These are phyloP conservation scores for Bos taurus DNA, from an alignment of 2,113 vertebrate species.

Conservation along the genomic window DNA sequence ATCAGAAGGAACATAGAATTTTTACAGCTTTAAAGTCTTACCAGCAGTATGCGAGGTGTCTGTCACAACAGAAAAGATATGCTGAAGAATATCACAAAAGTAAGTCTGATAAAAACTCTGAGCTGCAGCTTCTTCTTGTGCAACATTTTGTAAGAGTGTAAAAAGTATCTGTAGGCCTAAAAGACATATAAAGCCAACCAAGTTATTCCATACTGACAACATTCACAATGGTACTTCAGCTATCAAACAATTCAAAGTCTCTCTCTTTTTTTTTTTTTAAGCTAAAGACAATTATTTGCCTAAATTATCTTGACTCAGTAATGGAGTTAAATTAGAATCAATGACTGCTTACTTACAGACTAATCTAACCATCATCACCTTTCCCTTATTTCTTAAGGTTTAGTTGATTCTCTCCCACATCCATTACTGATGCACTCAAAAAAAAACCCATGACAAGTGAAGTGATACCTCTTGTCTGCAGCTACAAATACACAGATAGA, in stretches of 20 bases:
- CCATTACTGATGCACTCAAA: neutral
- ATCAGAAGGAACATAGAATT: neutral
- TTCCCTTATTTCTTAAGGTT: neutral
- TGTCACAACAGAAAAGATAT: conserved; percentile 99
- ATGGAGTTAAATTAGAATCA: neutral
- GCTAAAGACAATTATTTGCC: neutral
- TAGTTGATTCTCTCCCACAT: neutral
- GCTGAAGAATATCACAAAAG: conserved; percentile 97
- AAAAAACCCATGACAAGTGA: neutral
- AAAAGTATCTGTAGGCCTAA: conserved; percentile 97
- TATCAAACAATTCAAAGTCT: neutral
- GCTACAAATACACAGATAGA: neutral
- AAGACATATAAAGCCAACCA: neutral
- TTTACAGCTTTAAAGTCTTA: conserved; percentile 71
- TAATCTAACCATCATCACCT: neutral
- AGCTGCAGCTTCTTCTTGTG: conserved; percentile 96
- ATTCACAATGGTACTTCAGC: neutral
- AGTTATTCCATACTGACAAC: neutral
- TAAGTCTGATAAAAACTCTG: conserved; percentile 99
- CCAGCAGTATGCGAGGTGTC: conserved; percentile 99
- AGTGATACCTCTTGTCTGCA: neutral
- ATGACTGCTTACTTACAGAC: neutral
- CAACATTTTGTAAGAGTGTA: conserved; percentile 97
- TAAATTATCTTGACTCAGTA: neutral
- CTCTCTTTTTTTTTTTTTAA: neutral